Percentiles rank a stretch among this genome's conserved stretches.
Evolutionary conservation across 2,888 invertebrate genomes (phyloP).

Genomic region (Drosophila gaucha): DNA sequence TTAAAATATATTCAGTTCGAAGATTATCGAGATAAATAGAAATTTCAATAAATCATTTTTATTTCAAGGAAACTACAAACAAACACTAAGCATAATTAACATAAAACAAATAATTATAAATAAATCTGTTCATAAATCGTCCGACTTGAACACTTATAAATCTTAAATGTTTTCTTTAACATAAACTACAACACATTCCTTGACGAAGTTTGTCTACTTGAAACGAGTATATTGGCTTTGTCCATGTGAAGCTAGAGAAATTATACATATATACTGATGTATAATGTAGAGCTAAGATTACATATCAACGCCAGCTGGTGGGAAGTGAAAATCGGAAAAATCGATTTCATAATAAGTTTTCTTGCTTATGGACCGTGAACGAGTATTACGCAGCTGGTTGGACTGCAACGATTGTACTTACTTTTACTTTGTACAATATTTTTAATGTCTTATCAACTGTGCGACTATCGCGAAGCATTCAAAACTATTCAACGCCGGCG

Average conservation of each 20-base stretch:
- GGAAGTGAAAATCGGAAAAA: too few species aligned
- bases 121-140: constrained; percentile 61
- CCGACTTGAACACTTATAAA: constrained; percentile 29
- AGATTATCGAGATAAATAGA: not conserved
- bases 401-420: not conserved
- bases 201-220: not conserved
- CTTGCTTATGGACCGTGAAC: not conserved
- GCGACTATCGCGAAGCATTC: constrained; percentile 26
- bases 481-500: constrained; percentile 36
- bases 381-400: constrained; percentile 5
- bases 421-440: constrained; percentile 35
- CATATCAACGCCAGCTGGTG: too few species aligned
- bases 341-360: too few species aligned
- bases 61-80: constrained; percentile 38
- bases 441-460: constrained; percentile 52
- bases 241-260: not conserved
- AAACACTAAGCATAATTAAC: constrained; percentile 63
- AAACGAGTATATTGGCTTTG: not conserved
- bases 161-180: constrained; percentile 25
- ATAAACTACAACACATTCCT: not conserved
- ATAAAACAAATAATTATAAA: constrained; percentile 57
- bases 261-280: too few species aligned
- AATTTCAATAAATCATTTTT: constrained; percentile 51
- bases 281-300: too few species aligned
- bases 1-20: too few species aligned